Evolutionary conservation across 2,888 invertebrate species (phyloP), one percentile per base, ranked within the genome.

Genomic region (Drosophila emarginata): DNA sequence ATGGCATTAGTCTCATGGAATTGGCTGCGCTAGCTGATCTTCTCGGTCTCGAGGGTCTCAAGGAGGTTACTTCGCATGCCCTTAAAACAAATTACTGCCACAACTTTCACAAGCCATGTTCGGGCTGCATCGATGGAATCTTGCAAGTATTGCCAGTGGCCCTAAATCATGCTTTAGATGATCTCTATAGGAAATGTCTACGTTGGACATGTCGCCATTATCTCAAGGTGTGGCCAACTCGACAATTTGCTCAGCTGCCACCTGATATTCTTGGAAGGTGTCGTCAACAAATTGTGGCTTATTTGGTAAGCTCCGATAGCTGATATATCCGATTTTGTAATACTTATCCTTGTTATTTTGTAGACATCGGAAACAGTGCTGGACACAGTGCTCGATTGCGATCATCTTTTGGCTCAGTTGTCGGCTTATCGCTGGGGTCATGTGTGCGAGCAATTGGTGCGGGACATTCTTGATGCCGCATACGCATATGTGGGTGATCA

Each of bases 61-160:
- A 97, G 89, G 97, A 98, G 92, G 96, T 97, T 2, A 97, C 98
- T 0, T 95, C 96, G 89, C 96, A 97, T 84, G 96, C 96, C 0
- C 93, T 98, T 36, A 96, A 96, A 91, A 94, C 95, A 18, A 96
- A 96, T 91, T 97, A 97, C 91, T 98, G 98, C 90, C 98, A 99
- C 91, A 95, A 97, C 91, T 98, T 99, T 91, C 98, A 99, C 90
- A 96, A 96, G 93, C 98, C 98, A 0, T 99, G 98, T 91, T 94
- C 95, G 53, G 95, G 96, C 36, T 98, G 98, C 91, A 95, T 95
- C 15, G 95, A 95, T 53, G 97, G 97, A 4, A 96, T 97, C 2
- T 92, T 97, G 37, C 97, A 98, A 90, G 97, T 97, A 73, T 93
- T 98, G 80, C 96, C 97, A 0, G 93, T 98, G 50, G 95, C 97